Evolutionary conservation across 2,888 invertebrate genomes (phyloP).

Genomic region (Galeruca laticollis): DNA sequence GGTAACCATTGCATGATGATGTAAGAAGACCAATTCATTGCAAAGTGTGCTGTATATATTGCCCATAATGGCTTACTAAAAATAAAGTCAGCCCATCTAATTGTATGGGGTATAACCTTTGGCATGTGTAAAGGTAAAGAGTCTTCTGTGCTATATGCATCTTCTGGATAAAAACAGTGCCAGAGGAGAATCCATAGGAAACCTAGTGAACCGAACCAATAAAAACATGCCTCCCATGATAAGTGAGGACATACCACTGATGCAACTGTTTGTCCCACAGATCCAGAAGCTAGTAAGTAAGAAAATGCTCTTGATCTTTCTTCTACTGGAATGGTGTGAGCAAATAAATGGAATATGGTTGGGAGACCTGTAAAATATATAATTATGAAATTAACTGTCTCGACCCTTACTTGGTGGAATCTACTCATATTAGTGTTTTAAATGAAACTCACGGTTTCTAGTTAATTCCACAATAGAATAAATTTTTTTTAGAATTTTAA

Average conservation of each 20-base stretch:
- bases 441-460: too few relatives aligned
- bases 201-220: constrained; percentile 76
- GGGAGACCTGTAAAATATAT: constrained; percentile 72
- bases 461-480: too few relatives aligned
- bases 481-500: too few relatives aligned
- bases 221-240: constrained; percentile 77
- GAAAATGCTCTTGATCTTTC: constrained; percentile 80
- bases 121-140: constrained; percentile 72
- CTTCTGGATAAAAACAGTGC: constrained; percentile 74
- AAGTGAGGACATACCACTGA: constrained; percentile 79
- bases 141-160: constrained; percentile 66
- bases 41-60: constrained; percentile 80
- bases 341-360: constrained; percentile 81
- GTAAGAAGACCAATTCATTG: constrained; percentile 85
- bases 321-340: constrained; percentile 78
- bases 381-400: background rate
- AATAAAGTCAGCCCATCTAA: constrained; percentile 76
- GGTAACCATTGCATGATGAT: constrained; percentile 86
- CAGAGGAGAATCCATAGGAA: constrained; percentile 77
- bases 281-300: constrained; percentile 78
- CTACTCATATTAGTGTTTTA: too few relatives aligned
- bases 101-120: constrained; percentile 69
- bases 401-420: too few relatives aligned
- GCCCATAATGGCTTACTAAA: constrained; percentile 79
- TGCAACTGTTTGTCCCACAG: constrained; percentile 81